These are phyloP conservation scores for Lasioglossum morio DNA, from an alignment of 2,888 invertebrate genomes.

Conservation along the genomic window DNA sequence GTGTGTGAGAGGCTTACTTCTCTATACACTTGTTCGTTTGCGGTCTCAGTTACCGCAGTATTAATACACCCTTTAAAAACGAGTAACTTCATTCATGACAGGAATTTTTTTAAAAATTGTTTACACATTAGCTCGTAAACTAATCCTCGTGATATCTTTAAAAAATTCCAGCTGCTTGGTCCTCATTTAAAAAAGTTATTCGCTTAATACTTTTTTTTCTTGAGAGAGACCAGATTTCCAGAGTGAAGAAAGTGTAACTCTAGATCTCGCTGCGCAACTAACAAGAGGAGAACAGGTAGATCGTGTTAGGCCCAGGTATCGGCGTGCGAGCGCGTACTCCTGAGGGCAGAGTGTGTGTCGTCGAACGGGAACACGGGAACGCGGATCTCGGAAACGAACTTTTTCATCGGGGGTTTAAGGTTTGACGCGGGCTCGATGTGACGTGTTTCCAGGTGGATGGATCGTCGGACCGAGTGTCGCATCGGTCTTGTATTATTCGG, in stretches of 20 bases:
- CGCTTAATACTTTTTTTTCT: neutral
- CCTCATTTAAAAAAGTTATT: too few species aligned
- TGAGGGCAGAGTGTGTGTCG: neutral
- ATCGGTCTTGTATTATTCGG: slow-evolving; percentile 57
- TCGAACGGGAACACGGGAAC: slow-evolving; percentile 4
- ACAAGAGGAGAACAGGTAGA: neutral
- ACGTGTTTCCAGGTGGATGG: slow-evolving; percentile 63
- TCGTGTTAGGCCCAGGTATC: neutral
- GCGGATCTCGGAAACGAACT: slow-evolving; percentile 50
- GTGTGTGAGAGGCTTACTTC: too few species aligned
- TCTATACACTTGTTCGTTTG: too few species aligned
- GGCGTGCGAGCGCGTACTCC: neutral
- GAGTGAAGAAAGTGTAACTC: neutral
- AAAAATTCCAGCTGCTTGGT: too few species aligned
- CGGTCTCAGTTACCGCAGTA: too few species aligned
- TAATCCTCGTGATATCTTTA: too few species aligned
- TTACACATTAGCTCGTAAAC: too few species aligned
- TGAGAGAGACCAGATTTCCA: neutral
- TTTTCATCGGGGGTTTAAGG: slow-evolving; percentile 40
- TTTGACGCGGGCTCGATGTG: slow-evolving; percentile 52
- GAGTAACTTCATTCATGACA: too few species aligned
- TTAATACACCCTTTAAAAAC: too few species aligned
- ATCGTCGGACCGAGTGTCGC: slow-evolving; percentile 17
- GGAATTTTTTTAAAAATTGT: too few species aligned
- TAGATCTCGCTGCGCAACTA: neutral